phyloP scores from a whole-genome alignment of 2,113 vertebrate genomes.

The Bos indicus region DNA sequence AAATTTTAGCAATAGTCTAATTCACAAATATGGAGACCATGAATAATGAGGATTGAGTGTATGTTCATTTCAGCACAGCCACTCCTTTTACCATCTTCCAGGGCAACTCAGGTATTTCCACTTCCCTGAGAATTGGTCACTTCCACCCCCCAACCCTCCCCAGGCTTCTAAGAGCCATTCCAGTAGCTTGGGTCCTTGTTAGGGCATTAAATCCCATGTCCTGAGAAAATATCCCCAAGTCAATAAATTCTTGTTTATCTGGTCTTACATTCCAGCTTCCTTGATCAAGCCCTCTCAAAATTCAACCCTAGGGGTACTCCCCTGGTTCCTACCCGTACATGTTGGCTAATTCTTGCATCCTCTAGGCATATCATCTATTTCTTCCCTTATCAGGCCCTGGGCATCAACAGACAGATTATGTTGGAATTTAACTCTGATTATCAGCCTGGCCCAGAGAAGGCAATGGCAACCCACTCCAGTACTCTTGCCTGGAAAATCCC shows the following conservation, averaged over 20 bases:
- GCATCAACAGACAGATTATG: neutral
- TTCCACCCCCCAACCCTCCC: rapidly evolving
- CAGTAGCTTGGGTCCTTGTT: neutral
- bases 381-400: neutral
- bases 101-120: neutral
- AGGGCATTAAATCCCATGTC: neutral
- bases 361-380: neutral
- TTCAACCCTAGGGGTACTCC: neutral
- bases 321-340: neutral
- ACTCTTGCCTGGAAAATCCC: no score
- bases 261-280: neutral
- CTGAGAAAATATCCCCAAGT: neutral
- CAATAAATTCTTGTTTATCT: neutral
- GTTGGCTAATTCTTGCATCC: neutral
- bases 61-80: neutral
- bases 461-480: no score
- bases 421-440: neutral
- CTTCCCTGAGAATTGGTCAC: neutral
- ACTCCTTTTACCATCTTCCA: neutral
- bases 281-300: neutral
- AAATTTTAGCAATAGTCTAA: neutral
- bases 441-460: neutral
- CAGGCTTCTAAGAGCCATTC: neutral
- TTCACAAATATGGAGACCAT: neutral
- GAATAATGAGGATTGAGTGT: neutral